phyloP scores from a whole-genome alignment of 2,113 vertebrate genomes.

The Raja brachyura region DNA sequence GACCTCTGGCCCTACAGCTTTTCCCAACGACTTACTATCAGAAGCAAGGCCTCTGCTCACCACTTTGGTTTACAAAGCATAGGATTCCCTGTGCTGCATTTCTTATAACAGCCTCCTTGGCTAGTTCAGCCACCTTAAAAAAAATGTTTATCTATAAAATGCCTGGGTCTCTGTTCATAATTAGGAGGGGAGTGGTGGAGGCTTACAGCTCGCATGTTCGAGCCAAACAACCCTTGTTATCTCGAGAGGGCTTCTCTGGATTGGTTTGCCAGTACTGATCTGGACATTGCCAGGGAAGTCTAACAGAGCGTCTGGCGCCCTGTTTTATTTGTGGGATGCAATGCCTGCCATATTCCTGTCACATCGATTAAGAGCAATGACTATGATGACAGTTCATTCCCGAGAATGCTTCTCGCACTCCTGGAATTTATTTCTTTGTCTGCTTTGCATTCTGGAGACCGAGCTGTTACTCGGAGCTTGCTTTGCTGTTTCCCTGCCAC shows the following conservation, averaged over 20 bases:
- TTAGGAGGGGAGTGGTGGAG: background rate
- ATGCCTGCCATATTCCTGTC: constrained; percentile 47
- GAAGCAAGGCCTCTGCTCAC: background rate
- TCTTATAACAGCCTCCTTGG: no score
- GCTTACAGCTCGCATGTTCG: constrained; percentile 18
- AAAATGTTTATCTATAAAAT: background rate
- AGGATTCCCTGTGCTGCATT: background rate
- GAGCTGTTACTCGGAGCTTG: background rate
- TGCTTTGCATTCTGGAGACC: background rate
- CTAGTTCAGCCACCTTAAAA: background rate
- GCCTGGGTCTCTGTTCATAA: background rate
- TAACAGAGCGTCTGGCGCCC: constrained; percentile 57
- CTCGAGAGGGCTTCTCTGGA: constrained; percentile 51
- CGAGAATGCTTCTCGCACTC: constrained; percentile 53
- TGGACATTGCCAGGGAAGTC: constrained; percentile 49
- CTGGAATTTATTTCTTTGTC: constrained; percentile 45
- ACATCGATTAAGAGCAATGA: constrained; percentile 65
- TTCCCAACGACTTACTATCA: no score
- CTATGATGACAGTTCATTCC: constrained; percentile 74
- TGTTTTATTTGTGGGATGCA: constrained; percentile 50
- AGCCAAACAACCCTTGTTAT: constrained; percentile 54
- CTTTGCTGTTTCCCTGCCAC: constrained; percentile 52
- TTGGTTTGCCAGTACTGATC: constrained; percentile 53
- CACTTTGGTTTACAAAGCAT: background rate
- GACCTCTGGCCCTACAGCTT: no score